These are phyloP conservation scores for Rhynchonycteris naso DNA, from an alignment of 2,797 vertebrate genomes.

Conservation along the genomic window DNA sequence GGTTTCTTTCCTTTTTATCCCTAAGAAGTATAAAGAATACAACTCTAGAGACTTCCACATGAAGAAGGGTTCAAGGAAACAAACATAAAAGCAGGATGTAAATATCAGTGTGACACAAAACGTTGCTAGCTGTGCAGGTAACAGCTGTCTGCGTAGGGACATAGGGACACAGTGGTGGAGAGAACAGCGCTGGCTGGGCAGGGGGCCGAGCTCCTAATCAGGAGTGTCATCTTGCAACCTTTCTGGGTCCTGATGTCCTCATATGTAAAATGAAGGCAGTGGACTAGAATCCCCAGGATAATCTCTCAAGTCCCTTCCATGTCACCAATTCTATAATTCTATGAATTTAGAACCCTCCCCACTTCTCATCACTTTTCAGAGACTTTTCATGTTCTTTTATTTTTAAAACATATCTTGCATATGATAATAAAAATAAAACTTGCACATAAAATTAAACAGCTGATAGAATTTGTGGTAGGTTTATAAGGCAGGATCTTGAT, in stretches of 20 bases:
- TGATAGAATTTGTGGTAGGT: slow-evolving; percentile 52
- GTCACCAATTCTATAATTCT: not conserved
- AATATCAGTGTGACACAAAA: not conserved
- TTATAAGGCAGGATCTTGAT: slow-evolving; percentile 67
- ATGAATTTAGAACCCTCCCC: not conserved
- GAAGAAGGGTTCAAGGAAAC: slow-evolving; percentile 9
- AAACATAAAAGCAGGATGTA: slow-evolving; percentile 23
- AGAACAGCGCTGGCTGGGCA: not conserved
- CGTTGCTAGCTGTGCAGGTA: not conserved
- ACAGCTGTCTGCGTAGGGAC: not conserved
- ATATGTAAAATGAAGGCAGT: not conserved
- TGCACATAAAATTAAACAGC: slow-evolving; percentile 49
- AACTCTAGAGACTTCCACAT: slow-evolving; percentile 13
- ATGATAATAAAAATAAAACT: slow-evolving; percentile 40
- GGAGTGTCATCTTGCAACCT: not conserved
- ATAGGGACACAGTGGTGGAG: not conserved
- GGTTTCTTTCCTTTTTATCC: slow-evolving; percentile 20
- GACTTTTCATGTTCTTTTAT: not conserved
- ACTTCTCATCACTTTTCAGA: not conserved
- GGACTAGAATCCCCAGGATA: not conserved
- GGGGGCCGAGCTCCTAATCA: not conserved
- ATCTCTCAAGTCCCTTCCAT: not conserved
- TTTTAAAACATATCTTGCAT: not conserved
- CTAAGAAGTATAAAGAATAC: slow-evolving; percentile 4
- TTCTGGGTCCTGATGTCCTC: not conserved